Percentiles rank a stretch among this genome's conserved stretches.
These are phyloP conservation scores for Dunckerocampus dactyliophorus DNA, from an alignment of 2,113 vertebrate genomes.

Conservation along the genomic window DNA sequence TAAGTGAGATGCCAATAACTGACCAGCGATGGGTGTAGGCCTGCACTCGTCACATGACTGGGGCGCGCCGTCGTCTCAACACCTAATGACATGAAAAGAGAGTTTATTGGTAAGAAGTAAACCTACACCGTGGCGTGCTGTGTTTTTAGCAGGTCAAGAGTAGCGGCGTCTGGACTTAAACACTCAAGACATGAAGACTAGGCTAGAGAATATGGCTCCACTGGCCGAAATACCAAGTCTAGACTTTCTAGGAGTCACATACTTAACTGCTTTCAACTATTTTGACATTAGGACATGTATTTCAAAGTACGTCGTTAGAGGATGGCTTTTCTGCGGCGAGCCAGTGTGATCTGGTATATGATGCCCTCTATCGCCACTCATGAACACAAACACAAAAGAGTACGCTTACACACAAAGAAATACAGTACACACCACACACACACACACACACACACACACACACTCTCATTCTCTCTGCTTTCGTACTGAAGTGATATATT, in stretches of 20 bases:
- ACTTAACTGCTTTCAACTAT: slow-evolving; percentile 59
- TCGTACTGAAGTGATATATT: slow-evolving; percentile 63
- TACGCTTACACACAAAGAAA: slow-evolving; percentile 4
- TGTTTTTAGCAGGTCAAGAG: slow-evolving; percentile 52
- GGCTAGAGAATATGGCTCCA: slow-evolving; percentile 61
- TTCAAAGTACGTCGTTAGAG: slow-evolving; percentile 54
- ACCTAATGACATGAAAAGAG: slow-evolving; percentile 44
- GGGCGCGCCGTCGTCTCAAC: slow-evolving; percentile 32
- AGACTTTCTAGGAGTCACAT: slow-evolving; percentile 57
- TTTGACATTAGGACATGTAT: slow-evolving; percentile 67
- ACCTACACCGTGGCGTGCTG: slow-evolving; percentile 14
- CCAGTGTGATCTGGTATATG: slow-evolving; percentile 42
- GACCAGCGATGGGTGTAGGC: slow-evolving; percentile 33
- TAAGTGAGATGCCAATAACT: slow-evolving; percentile 39
- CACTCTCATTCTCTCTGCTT: slow-evolving; percentile 59
- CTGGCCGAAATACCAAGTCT: slow-evolving; percentile 56
- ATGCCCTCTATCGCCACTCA: slow-evolving; percentile 55
- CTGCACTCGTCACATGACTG: slow-evolving; percentile 11
- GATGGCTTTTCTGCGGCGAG: slow-evolving; percentile 54
- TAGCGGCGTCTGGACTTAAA: slow-evolving; percentile 54
- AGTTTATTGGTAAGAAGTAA: slow-evolving; percentile 40
- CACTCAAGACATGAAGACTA: slow-evolving; percentile 52
- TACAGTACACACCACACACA: slow-evolving; percentile 1
- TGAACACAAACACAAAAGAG: slow-evolving; percentile 6
- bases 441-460: slow-evolving; percentile 7